phyloP scores from a whole-genome alignment of 2,113 vertebrate genomes.

The Sarotherodon lohbergeri region DNA sequence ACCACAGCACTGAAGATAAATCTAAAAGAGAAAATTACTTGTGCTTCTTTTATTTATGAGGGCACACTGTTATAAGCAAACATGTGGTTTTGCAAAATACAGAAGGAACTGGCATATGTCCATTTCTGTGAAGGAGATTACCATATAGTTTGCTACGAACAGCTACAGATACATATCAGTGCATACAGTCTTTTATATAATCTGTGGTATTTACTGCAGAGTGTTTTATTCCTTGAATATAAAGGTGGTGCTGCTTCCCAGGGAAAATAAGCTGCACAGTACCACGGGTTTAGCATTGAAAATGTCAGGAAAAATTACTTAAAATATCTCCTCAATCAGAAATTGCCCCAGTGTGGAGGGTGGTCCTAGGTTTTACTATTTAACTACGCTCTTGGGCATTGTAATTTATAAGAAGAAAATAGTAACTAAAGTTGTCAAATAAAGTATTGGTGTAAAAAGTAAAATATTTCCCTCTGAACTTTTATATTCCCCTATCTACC shows the following conservation, averaged over 20 bases:
- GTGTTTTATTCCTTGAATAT: not conserved
- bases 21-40: slow-evolving; percentile 22
- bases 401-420: not conserved
- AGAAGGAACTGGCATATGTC: not conserved
- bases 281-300: not conserved
- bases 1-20: slow-evolving; percentile 1
- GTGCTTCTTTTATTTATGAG: not conserved
- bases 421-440: not conserved
- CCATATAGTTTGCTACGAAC: not conserved
- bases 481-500: not conserved
- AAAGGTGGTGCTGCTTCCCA: not conserved
- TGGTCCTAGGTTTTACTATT: not conserved
- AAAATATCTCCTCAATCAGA: not conserved
- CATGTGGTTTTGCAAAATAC: not conserved
- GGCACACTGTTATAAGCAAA: not conserved
- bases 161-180: not conserved
- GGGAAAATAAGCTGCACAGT: not conserved
- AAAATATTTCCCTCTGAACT: not conserved
- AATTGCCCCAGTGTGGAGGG: not conserved
- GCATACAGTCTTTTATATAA: not conserved
- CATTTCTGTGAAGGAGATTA: not conserved
- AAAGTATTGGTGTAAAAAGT: not conserved
- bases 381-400: not conserved
- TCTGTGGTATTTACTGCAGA: not conserved
- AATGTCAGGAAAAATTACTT: not conserved